A percentile compares a stretch with the other conserved stretches of the same genome.
Conservation (phyloP, 2,113 vertebrate genomes). For the Coptodon rendalli region DNA sequence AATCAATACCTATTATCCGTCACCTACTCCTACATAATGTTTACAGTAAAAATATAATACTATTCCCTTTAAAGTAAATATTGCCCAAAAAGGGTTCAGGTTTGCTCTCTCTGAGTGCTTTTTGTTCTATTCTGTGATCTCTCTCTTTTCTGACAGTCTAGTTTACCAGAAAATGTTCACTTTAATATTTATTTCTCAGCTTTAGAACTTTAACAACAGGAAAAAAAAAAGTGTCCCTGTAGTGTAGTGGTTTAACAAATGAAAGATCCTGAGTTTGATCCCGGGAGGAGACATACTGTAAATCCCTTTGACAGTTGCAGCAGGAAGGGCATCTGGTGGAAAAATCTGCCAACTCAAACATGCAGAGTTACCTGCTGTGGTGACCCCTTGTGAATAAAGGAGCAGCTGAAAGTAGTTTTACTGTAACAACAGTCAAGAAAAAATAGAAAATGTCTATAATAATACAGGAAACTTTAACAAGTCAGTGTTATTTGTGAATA, state of each 20-base stretch:
- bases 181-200: background rate
- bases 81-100: background rate
- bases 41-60: background rate
- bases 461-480: background rate
- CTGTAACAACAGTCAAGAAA: background rate
- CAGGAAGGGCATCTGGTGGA: background rate
- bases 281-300: background rate
- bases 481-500: background rate
- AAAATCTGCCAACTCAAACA: background rate
- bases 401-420: background rate
- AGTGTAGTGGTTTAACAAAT: background rate
- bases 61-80: background rate
- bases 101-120: background rate
- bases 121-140: background rate
- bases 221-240: background rate
- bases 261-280: background rate
- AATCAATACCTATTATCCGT: background rate
- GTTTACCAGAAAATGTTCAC: background rate
- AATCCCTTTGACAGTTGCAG: background rate
- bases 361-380: background rate
- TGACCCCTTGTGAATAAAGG: background rate
- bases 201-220: background rate
- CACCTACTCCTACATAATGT: background rate
- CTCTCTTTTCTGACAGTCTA: background rate
- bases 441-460: background rate